phyloP scores from a whole-genome alignment of 2,113 vertebrate species.

The Erinaceus europaeus region DNA sequence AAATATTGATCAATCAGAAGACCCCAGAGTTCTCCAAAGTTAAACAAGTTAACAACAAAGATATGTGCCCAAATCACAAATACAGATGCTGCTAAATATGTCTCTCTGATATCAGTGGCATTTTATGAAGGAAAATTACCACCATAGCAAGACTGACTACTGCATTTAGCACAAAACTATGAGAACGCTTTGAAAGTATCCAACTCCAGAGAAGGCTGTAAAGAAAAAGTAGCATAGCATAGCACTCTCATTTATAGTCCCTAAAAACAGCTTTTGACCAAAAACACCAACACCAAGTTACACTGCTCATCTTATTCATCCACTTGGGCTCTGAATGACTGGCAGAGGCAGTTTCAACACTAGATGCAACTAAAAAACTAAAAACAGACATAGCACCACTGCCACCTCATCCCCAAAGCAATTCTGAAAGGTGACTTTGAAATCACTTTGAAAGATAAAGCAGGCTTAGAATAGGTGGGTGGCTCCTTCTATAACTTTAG shows the following conservation, averaged over 20 bases:
- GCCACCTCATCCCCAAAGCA: background rate
- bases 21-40: background rate
- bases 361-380: background rate
- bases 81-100: background rate
- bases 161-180: background rate
- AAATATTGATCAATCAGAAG: background rate
- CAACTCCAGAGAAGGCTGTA: background rate
- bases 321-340: background rate
- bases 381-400: background rate
- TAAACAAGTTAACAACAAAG: background rate
- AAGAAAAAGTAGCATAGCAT: background rate
- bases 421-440: slow-evolving; percentile 28
- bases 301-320: background rate
- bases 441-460: slow-evolving; percentile 24
- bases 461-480: slow-evolving; percentile 18
- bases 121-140: slow-evolving; percentile 8
- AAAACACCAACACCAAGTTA: background rate
- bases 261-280: background rate
- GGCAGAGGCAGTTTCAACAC: slow-evolving; percentile 6
- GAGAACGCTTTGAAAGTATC: background rate
- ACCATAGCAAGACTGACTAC: background rate
- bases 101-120: background rate
- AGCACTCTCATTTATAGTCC: background rate
- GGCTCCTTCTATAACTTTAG: background rate
- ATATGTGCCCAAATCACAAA: background rate